A percentile compares a stretch with the other conserved stretches of the same genome.
phyloP scores from a whole-genome alignment of 2,113 vertebrate genomes.

The Tetraodon nigroviridis region DNA sequence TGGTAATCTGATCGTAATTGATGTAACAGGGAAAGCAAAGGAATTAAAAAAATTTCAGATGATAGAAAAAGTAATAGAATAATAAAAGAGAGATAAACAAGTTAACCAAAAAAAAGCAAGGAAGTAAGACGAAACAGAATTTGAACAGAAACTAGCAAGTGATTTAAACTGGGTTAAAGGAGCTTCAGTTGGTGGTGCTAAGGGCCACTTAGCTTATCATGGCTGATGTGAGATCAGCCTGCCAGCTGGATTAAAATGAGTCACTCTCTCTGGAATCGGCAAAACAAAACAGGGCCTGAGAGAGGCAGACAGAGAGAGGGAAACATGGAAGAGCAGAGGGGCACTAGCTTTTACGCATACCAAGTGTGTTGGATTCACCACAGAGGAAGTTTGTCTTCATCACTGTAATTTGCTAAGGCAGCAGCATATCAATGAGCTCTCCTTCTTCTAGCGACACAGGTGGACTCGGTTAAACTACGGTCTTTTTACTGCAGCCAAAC shows the following conservation, averaged over 20 bases:
- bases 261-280: conserved; percentile 40
- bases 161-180: conserved; percentile 52
- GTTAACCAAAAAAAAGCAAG: conserved; percentile 27
- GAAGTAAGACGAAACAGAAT: conserved; percentile 14
- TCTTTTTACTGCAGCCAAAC: no score
- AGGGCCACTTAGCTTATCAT: conserved; percentile 65
- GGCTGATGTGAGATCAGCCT: conserved; percentile 57
- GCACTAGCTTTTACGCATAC: conserved; percentile 40
- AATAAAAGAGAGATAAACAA: conserved; percentile 20
- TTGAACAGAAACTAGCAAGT: conserved; percentile 41
- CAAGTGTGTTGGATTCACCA: conserved; percentile 47
- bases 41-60: conserved; percentile 50
- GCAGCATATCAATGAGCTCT: conserved; percentile 41
- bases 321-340: not conserved
- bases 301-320: conserved; percentile 34
- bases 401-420: conserved; percentile 40
- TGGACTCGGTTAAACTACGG: not conserved
- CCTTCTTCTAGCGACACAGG: conserved; percentile 34
- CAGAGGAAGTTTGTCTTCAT: conserved; percentile 31
- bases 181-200: conserved; percentile 56
- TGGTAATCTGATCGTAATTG: conserved; percentile 63
- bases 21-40: conserved; percentile 1
- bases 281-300: conserved; percentile 48
- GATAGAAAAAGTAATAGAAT: conserved; percentile 24
- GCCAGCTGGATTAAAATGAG: conserved; percentile 66